Evolutionary conservation across 2,888 invertebrate genomes (phyloP).

Genomic region (Dione vanillae): DNA sequence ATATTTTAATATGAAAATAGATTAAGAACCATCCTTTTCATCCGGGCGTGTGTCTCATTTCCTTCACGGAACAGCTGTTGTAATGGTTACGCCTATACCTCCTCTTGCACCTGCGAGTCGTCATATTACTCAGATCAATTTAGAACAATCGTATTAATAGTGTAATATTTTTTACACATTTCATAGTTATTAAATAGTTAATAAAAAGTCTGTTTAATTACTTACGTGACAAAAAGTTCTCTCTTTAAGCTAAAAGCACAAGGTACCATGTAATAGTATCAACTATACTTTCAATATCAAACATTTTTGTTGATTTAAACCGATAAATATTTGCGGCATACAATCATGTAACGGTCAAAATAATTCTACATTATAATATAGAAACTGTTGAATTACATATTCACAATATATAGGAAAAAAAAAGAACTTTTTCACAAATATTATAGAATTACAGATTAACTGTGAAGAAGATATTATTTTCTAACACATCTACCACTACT

Average conservation of each 20-base stretch:
- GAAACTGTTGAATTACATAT: too few species aligned
- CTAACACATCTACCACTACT: too few species aligned
- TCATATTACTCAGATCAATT: constrained; percentile 60
- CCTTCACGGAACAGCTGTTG: constrained; percentile 76
- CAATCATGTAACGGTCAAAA: too few species aligned
- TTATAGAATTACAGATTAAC: too few species aligned
- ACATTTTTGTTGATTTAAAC: not conserved
- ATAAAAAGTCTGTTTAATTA: not conserved
- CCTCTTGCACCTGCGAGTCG: constrained; percentile 73
- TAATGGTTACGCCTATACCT: constrained; percentile 74
- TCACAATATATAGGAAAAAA: too few species aligned
- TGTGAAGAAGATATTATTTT: too few species aligned
- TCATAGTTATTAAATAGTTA: constrained; percentile 3
- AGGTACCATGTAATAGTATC: too few species aligned
- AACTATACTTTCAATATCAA: too few species aligned
- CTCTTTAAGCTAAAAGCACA: too few species aligned
- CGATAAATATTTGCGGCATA: not conserved
- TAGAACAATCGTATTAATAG: constrained; percentile 77
- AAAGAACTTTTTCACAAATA: too few species aligned
- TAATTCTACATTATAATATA: too few species aligned
- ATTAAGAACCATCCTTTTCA: constrained; percentile 60
- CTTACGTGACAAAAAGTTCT: not conserved
- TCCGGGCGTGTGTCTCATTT: constrained; percentile 61
- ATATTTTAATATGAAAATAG: constrained; percentile 66
- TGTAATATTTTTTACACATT: constrained; percentile 48